Evolutionary conservation across 2,888 invertebrate genomes (phyloP).

Genomic region (Drosophila histrio): DNA sequence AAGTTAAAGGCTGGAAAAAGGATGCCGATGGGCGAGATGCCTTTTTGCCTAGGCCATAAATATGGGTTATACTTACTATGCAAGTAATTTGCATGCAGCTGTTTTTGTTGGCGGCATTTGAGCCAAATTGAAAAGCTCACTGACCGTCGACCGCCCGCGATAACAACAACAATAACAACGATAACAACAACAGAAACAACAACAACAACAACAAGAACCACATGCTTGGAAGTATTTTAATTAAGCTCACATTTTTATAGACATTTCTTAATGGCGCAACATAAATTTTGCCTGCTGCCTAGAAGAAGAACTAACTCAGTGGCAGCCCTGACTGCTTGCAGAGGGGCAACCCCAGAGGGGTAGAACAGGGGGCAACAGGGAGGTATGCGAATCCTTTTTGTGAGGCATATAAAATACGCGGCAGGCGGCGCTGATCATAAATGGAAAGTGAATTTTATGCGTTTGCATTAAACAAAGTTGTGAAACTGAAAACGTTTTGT

Average conservation of each 20-base stretch:
- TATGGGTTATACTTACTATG: constrained; percentile 61
- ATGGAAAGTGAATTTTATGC: constrained; percentile 75
- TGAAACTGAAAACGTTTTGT: constrained; percentile 67
- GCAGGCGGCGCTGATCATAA: constrained; percentile 55
- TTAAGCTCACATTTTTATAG: constrained; percentile 72
- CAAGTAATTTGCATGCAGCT: constrained; percentile 59
- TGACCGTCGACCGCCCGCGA: constrained; percentile 40
- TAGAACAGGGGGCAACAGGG: neutral
- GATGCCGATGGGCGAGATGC: constrained; percentile 61
- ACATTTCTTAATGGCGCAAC: constrained; percentile 68
- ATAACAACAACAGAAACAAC: constrained; percentile 17
- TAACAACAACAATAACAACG: constrained; percentile 26
- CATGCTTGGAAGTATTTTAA: constrained; percentile 63
- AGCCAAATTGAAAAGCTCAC: constrained; percentile 66
- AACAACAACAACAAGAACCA: constrained; percentile 10
- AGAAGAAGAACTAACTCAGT: constrained; percentile 24
- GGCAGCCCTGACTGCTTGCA: neutral
- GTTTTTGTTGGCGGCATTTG: constrained; percentile 40
- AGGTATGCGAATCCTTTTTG: neutral
- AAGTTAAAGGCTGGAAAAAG: constrained; percentile 64
- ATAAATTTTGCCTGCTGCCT: constrained; percentile 58
- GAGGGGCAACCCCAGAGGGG: neutral
- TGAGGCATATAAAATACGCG: constrained; percentile 55
- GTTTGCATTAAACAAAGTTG: constrained; percentile 69
- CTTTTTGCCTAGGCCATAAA: constrained; percentile 54